Evolutionary conservation across 2,888 invertebrate species (phyloP).

Genomic region (Boloria selene): DNA sequence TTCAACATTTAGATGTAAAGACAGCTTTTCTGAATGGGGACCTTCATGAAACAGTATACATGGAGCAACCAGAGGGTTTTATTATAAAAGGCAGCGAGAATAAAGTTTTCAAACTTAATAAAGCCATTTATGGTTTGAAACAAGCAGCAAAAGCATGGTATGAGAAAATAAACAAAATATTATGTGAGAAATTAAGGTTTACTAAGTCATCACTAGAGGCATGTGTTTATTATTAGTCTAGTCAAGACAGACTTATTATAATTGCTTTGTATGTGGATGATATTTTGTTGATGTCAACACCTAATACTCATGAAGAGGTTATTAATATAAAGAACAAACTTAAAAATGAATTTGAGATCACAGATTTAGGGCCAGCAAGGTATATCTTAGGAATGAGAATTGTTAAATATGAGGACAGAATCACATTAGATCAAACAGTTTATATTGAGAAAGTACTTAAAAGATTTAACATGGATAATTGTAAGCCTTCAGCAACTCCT

Average conservation of each 20-base stretch:
- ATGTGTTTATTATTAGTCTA: conserved; percentile 15
- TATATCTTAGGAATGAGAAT: too few relatives aligned
- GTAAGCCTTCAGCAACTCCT: conserved; percentile 29
- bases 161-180: conserved; percentile 7
- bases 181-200: too few relatives aligned
- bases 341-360: conserved; percentile 37
- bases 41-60: too few relatives aligned
- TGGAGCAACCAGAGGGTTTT: conserved; percentile 7
- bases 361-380: conserved; percentile 32
- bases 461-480: too few relatives aligned
- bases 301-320: conserved; percentile 8
- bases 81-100: conserved; percentile 18
- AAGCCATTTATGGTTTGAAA: conserved; percentile 14
- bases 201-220: conserved; percentile 4
- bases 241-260: conserved; percentile 5
- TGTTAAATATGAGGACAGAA: too few relatives aligned
- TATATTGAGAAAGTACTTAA: too few relatives aligned
- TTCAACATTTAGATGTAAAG: too few relatives aligned
- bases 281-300: too few relatives aligned
- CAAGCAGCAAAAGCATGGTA: conserved; percentile 8
- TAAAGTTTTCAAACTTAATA: conserved; percentile 14
- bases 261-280: too few relatives aligned
- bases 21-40: too few relatives aligned
- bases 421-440: too few relatives aligned
- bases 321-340: conserved; percentile 21